Evolutionary conservation across 2,888 invertebrate species (phyloP).

Genomic region (Drosophila merina): DNA sequence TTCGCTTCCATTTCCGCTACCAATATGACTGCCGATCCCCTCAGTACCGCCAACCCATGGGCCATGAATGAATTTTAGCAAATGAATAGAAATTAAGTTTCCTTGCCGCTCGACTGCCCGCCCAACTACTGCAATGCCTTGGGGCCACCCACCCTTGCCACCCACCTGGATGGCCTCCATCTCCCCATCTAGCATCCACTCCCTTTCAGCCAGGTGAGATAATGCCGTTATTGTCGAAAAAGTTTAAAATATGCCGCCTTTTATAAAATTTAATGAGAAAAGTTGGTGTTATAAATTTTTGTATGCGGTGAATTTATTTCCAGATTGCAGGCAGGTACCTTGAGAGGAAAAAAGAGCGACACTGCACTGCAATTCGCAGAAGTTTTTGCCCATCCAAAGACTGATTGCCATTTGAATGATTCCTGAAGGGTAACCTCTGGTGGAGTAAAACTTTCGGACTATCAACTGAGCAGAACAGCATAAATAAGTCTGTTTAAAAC

Average conservation of each 20-base stretch:
- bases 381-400: conserved; percentile 32
- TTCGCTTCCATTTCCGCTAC: conserved; percentile 76
- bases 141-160: conserved; percentile 5
- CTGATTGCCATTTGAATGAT: conserved; percentile 49
- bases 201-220: conserved; percentile 64
- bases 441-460: conserved; percentile 1
- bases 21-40: conserved; percentile 65
- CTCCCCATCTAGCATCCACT: background rate
- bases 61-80: conserved; percentile 73
- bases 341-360: conserved; percentile 2
- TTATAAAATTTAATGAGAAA: conserved; percentile 80
- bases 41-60: conserved; percentile 12
- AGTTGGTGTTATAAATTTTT: conserved; percentile 78
- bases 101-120: conserved; percentile 71
- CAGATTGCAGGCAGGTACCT: conserved; percentile 51
- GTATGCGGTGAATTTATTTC: conserved; percentile 77
- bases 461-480: background rate
- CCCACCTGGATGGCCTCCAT: background rate
- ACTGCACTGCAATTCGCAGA: conserved; percentile 40
- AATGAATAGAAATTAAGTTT: conserved; percentile 80
- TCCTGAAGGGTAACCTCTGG: conserved; percentile 20
- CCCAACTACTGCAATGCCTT: conserved; percentile 70
- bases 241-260: conserved; percentile 79
- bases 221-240: conserved; percentile 77
- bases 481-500: background rate